phyloP scores from a whole-genome alignment of 2,113 vertebrate genomes.

The human (Homo sapiens) region GRCh38 chr4:187733501-187734000 shows the following conservation, averaged over 20 bases:
- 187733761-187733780: not conserved
- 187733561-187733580: not conserved
- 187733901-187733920: not conserved
- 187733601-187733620: not conserved
- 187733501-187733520: not conserved
- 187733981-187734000: not conserved
- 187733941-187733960: not conserved
- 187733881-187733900: not conserved
- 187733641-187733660: not conserved
- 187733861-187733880: not conserved
- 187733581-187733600: not conserved
- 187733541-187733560: not conserved
- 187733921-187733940: not conserved
- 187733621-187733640: not conserved
- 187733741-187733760: not conserved
- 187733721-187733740: not conserved
- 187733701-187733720: not conserved
- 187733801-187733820: not conserved
- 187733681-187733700: not conserved
- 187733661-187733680: not conserved
- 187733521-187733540: not conserved
- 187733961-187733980: not conserved
- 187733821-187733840: not conserved
- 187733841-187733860: not conserved
- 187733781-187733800: not conserved